phyloP scores from a whole-genome alignment of 2,888 invertebrate genomes.

The Tetranychus piercei region DNA sequence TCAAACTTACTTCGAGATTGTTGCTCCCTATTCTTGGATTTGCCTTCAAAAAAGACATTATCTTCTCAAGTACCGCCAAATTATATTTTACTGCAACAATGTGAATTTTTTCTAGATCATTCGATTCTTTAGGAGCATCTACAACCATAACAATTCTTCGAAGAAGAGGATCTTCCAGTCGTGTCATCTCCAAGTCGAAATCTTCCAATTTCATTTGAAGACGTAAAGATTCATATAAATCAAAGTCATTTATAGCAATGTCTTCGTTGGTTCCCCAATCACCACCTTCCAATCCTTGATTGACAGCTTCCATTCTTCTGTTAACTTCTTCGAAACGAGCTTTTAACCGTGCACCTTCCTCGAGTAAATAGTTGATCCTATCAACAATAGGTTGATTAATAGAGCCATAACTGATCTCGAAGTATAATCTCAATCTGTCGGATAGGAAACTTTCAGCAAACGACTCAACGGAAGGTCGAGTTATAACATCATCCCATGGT shows the following conservation, averaged over 20 bases:
- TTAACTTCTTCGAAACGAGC: constrained; percentile 22
- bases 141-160: constrained; percentile 10
- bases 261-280: constrained; percentile 20
- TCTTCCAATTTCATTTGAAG: constrained; percentile 26
- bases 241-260: constrained; percentile 15
- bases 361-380: constrained; percentile 23
- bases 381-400: constrained; percentile 23
- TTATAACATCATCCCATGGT: constrained; percentile 28
- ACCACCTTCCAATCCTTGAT: background rate
- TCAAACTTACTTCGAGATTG: background rate
- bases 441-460: constrained; percentile 25
- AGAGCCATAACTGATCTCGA: constrained; percentile 25
- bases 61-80: background rate
- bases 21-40: constrained; percentile 16
- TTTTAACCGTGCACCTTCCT: constrained; percentile 23
- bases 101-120: background rate
- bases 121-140: background rate
- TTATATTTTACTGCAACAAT: background rate
- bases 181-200: constrained; percentile 26
- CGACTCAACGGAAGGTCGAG: background rate
- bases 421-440: constrained; percentile 26
- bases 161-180: constrained; percentile 26
- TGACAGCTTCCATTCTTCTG: background rate
- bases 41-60: constrained; percentile 13
- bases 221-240: constrained; percentile 23